A percentile compares a stretch with the other conserved stretches of the same genome.
Evolutionary conservation across 2,888 invertebrate species (phyloP).

Genomic region (Frankliniella intonsa): DNA sequence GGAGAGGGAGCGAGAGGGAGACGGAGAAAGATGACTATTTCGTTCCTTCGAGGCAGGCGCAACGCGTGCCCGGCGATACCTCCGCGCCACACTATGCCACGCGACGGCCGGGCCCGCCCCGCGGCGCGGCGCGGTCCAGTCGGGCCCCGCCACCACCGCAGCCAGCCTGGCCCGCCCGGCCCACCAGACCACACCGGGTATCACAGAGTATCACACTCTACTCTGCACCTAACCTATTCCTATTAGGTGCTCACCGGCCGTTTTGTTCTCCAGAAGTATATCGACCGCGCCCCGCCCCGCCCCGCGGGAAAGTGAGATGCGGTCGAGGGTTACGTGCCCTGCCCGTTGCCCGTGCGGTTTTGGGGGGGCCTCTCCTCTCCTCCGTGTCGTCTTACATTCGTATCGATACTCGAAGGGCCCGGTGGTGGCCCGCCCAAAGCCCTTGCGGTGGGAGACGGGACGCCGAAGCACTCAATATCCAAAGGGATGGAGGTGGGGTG

Average conservation of each 20-base stretch:
- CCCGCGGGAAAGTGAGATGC: neutral
- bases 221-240: neutral
- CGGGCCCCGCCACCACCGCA: slow-evolving; percentile 6
- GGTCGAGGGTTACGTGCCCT: neutral
- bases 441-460: too few relatives aligned
- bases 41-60: too few relatives aligned
- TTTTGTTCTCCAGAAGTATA: neutral
- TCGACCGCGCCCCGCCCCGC: neutral
- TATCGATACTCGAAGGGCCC: neutral
- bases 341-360: neutral
- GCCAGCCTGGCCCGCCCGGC: neutral
- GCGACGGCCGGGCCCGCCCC: neutral
- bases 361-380: neutral
- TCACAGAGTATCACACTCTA: neutral
- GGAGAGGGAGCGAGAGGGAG: neutral
- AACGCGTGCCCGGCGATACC: too few relatives aligned
- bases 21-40: too few relatives aligned
- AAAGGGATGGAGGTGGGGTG: too few relatives aligned
- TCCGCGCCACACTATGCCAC: too few relatives aligned
- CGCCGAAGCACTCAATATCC: too few relatives aligned
- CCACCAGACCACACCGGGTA: neutral
- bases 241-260: neutral
- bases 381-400: slow-evolving; percentile 3
- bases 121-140: too few relatives aligned
- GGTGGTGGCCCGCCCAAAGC: too few relatives aligned